These are phyloP conservation scores for Pachyuromys duprasi DNA, from an alignment of 2,797 vertebrate species.

Conservation along the genomic window DNA sequence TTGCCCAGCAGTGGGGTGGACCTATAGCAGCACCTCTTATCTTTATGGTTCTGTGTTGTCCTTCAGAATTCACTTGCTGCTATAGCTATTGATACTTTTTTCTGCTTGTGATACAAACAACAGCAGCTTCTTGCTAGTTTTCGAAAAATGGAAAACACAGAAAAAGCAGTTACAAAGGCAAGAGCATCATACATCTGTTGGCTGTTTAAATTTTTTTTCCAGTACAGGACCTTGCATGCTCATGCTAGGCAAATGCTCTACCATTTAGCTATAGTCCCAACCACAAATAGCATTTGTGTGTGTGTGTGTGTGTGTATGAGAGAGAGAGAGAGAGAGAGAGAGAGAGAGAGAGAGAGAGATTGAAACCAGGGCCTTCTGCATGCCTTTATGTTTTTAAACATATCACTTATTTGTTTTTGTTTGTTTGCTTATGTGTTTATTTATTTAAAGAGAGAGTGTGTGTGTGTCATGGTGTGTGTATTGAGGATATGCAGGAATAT, in stretches of 20 bases:
- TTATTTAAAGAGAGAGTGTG: not conserved
- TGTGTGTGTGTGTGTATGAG: not conserved
- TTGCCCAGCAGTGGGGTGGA: not conserved
- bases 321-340: not conserved
- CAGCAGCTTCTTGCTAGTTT: not conserved
- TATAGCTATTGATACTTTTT: not conserved
- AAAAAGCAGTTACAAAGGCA: not conserved
- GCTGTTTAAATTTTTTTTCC: not conserved
- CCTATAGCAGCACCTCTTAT: rapidly evolving
- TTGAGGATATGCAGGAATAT: not conserved
- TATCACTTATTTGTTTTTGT: not conserved
- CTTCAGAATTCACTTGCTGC: not conserved
- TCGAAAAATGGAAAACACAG: not conserved
- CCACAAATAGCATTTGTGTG: not conserved
- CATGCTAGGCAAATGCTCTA: not conserved
- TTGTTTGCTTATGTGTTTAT: not conserved
- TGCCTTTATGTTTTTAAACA: not conserved
- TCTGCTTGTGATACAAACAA: not conserved
- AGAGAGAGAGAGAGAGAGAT: not conserved
- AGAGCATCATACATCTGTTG: not conserved
- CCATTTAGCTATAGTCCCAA: not conserved
- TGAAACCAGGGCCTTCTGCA: not conserved
- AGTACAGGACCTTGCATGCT: not conserved
- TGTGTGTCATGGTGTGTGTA: not conserved
- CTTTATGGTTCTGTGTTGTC: not conserved